Base-by-base conservation (phyloP, 1,140 invertebrate species). In the Apis laboriosa region DNA sequence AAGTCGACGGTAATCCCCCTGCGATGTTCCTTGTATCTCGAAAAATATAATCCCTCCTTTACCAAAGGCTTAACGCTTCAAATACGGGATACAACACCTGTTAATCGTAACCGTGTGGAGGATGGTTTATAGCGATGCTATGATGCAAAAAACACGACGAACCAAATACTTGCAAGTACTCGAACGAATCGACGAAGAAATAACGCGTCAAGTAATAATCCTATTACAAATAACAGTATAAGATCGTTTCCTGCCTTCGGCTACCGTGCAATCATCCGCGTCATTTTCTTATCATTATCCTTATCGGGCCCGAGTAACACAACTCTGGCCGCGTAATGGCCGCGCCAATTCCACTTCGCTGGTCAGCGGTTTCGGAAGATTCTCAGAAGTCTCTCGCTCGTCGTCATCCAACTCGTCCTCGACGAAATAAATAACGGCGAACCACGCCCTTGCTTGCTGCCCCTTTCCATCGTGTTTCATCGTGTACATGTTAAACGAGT, bases 401-500 rank as follows among this genome's bases (percentile, higher is more conserved):
- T 55, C 43, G 9, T 34, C 2, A 28, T 2, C 34, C 34, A 63
- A 53, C 19, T 19, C 55, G 78, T 80, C 78, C 28, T n/a, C 51
- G 67, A 77, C n/a, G 34, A 86, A 90, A 88, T 83, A 89, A 90
- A 43, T 88, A 76, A 75, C 60, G 73, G 75, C 79, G 81, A 84
- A 86, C 88, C 90, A 91, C 90, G 90, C 90, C 90, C 70, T 89
- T 84, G 60, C 24, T 17, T 13, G 28, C 75, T 53, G 24, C n/a
- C 12, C 11, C 24, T 17, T 11, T 56, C 15, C 28, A 12, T 60
- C 21, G 15, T 51, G 15, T 70, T 43, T 2, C 24, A 24, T 11
- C 13, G 3, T 13, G 21, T 24, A 24, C 58, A 17, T 19, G 43
- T 61, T 19, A 55, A 17, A 53, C 34, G 2, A 17, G 34, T 43